Evolutionary conservation across 1,140 invertebrate genomes (phyloP).

Genomic region (Nephila pilipes): DNA sequence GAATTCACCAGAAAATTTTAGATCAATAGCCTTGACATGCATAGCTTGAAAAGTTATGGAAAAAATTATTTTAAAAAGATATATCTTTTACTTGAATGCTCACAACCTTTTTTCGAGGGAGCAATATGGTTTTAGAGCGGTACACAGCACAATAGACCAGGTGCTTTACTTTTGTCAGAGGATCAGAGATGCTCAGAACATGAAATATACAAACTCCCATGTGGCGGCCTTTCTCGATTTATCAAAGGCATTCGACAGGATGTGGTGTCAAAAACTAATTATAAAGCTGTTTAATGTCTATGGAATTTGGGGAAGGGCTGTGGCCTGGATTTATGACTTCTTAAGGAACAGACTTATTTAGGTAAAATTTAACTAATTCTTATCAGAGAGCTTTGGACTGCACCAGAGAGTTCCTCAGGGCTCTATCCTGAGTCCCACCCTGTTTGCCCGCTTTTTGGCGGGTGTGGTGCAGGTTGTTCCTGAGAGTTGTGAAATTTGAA

Average conservation of each 20-base stretch:
- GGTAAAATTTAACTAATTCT: neutral
- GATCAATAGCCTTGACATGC: neutral
- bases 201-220: no score
- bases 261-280: no score
- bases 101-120: no score
- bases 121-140: no score
- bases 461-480: neutral
- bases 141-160: no score
- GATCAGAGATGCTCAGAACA: no score
- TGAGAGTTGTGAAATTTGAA: neutral
- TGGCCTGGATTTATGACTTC: neutral
- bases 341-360: neutral
- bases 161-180: no score
- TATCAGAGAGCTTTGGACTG: neutral
- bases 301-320: neutral
- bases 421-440: neutral
- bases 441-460: no score
- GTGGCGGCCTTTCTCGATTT: no score
- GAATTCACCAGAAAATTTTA: constrained; percentile 15
- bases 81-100: constrained; percentile 4
- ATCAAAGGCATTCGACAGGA: no score
- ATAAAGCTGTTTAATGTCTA: no score
- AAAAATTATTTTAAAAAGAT: no score
- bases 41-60: neutral
- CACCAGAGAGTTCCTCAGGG: neutral